These are phyloP conservation scores for Chymomyza fuscimana DNA, from an alignment of 2,888 invertebrate genomes.

Conservation along the genomic window DNA sequence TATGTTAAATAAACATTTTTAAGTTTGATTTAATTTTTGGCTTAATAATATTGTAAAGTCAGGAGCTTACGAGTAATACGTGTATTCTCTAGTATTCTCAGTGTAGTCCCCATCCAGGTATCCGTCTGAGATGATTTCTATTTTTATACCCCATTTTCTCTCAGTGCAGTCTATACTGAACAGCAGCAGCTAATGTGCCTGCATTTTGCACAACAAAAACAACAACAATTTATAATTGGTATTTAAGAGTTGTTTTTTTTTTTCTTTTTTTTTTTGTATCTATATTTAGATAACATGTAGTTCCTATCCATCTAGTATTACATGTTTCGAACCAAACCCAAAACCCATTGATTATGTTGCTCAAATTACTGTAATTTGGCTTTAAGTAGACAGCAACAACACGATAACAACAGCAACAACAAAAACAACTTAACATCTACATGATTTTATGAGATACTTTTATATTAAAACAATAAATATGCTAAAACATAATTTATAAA, in stretches of 20 bases:
- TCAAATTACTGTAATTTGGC: slow-evolving; percentile 65
- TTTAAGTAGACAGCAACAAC: slow-evolving; percentile 51
- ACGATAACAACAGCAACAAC: background rate
- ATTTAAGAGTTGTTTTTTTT: slow-evolving; percentile 53
- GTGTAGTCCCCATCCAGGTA: too few relatives aligned
- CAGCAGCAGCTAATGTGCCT: slow-evolving; percentile 46
- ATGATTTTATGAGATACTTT: background rate
- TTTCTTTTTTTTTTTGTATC: slow-evolving; percentile 43
- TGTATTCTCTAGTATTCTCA: too few relatives aligned
- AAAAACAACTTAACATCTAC: background rate
- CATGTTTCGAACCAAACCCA: background rate
- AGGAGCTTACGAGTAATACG: too few relatives aligned
- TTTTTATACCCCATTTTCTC: background rate
- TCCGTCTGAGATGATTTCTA: background rate
- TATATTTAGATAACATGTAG: slow-evolving; percentile 58
- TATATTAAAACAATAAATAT: background rate
- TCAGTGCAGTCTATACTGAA: background rate
- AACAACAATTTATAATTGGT: slow-evolving; percentile 63
- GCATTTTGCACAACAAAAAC: slow-evolving; percentile 37
- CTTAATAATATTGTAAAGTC: too few relatives aligned
- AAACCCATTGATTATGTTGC: slow-evolving; percentile 63
- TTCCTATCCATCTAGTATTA: background rate
- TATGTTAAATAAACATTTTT: too few relatives aligned
- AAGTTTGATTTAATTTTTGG: too few relatives aligned
- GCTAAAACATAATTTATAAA: too few relatives aligned